These are phyloP conservation scores for Remorina albescens DNA, from an alignment of 2,797 vertebrate species.

Conservation along the genomic window DNA sequence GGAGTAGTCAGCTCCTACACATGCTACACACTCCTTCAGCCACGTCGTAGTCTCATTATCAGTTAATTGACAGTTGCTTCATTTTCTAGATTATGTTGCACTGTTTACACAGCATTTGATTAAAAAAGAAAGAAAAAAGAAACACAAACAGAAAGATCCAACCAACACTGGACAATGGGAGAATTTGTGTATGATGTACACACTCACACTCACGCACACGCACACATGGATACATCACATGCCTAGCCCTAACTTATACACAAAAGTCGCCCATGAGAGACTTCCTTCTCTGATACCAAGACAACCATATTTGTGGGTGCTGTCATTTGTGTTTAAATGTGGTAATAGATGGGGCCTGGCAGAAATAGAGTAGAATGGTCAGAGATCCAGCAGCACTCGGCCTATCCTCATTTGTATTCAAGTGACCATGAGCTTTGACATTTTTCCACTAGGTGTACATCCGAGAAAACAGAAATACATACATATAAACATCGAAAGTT, in stretches of 20 bases:
- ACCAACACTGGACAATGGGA: background rate
- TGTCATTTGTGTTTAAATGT: slow-evolving; percentile 34
- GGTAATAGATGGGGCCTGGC: slow-evolving; percentile 8
- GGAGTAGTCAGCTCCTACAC: slow-evolving; percentile 58
- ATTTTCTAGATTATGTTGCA: slow-evolving; percentile 28
- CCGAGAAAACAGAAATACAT: slow-evolving; percentile 13
- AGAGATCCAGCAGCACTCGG: slow-evolving; percentile 14
- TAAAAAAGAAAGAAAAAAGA: background rate
- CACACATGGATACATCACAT: background rate
- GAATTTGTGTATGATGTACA: background rate
- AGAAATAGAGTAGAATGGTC: background rate
- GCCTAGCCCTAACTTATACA: slow-evolving; percentile 33
- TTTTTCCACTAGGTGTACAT: background rate
- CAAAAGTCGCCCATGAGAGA: slow-evolving; percentile 41
- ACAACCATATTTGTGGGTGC: slow-evolving; percentile 57
- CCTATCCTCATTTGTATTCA: slow-evolving; percentile 21
- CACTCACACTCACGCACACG: background rate
- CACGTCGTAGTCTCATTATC: slow-evolving; percentile 44
- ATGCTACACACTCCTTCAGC: slow-evolving; percentile 46
- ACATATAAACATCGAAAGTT: background rate
- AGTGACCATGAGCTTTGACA: too few relatives aligned
- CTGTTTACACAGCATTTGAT: slow-evolving; percentile 39
- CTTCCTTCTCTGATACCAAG: slow-evolving; percentile 53
- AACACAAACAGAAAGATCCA: background rate
- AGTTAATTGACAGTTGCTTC: slow-evolving; percentile 47